These are phyloP conservation scores for Prosopocoilus inquinatus DNA, from an alignment of 2,888 invertebrate species.

Conservation along the genomic window DNA sequence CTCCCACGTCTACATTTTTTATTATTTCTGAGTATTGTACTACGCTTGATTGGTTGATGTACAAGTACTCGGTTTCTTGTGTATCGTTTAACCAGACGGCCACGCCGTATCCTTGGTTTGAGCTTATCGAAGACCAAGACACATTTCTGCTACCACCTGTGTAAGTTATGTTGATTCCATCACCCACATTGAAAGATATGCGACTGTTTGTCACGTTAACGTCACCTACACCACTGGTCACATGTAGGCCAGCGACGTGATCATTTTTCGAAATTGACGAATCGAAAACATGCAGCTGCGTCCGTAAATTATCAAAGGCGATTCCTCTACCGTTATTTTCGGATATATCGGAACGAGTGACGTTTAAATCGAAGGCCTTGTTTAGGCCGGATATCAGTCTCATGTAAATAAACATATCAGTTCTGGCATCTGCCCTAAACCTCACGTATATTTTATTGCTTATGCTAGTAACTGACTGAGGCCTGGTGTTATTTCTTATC, in stretches of 20 bases:
- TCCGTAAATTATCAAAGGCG: constrained; percentile 86
- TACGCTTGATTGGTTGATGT: constrained; percentile 81
- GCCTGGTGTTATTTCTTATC: constrained; percentile 81
- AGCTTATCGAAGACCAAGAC: constrained; percentile 79
- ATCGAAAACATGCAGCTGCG: constrained; percentile 81
- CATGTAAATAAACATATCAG: constrained; percentile 74
- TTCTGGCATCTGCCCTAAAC: constrained; percentile 71
- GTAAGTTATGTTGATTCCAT: constrained; percentile 93
- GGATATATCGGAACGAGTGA: constrained; percentile 79
- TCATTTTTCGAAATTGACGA: constrained; percentile 83
- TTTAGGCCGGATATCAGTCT: constrained; percentile 73
- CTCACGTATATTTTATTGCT: constrained; percentile 76
- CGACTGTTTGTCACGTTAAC: constrained; percentile 89
- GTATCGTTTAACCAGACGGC: constrained; percentile 91
- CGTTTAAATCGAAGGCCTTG: constrained; percentile 82
- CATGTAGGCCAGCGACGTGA: constrained; percentile 87
- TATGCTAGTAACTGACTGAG: constrained; percentile 83
- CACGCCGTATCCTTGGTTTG: constrained; percentile 85
- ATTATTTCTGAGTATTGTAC: constrained; percentile 85
- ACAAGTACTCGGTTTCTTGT: constrained; percentile 70
- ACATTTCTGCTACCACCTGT: constrained; percentile 93
- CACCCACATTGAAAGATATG: constrained; percentile 88
- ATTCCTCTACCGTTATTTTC: constrained; percentile 95
- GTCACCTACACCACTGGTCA: constrained; percentile 89
- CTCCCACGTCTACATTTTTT: constrained; percentile 83